Base-by-base conservation (phyloP, 2,888 invertebrate species). In the Herminia tarsipennalis region DNA sequence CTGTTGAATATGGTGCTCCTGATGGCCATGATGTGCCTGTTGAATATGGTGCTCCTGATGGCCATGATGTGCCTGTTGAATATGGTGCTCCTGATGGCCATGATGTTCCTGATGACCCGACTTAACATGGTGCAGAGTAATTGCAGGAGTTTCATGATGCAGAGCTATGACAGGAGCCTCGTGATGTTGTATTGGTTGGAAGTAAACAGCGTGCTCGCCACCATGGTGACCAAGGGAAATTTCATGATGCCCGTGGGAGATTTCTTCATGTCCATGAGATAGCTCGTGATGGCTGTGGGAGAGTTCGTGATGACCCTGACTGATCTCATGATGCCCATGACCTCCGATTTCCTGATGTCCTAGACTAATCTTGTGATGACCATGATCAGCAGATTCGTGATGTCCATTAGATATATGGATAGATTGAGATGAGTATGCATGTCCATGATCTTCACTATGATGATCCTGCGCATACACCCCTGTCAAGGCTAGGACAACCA, bases 391-490 rank as follows among this genome's bases (percentile, higher is more conserved):
- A n/a, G 34, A 24, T 17, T 33, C 56, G 0, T 48, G 46, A n/a
- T 44, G 33, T 20, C 52, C 59, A 4, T 47, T 41, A 5, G 66
- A 46, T 5, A 66, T 48, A 13, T 70, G 73, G 49, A 74, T 69
- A 44, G 68, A 78, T 45, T 75, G 73, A 5, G 77, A 73, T 20
- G 72, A 75, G 39, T 67, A 47, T 27, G 78, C 70, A 38, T 72
- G 70, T 17, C 51, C 54, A 8, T 68, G 62, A 10, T 32, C n/a
- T n/a, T n/a, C n/a, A n/a, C n/a, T 48, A 25, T 65, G 65, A 21
- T 62, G 55, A 40, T 82, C 67, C 54, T 81, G 76, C 17, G 76
- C 76, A 35, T 49, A 70, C n/a, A 59, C 77, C 25, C 56, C 66
- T 9, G 68, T 43, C 22, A 73, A 24, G 3, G 65, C 45, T 4